Base-by-base conservation (phyloP, 2,797 vertebrate genomes). In the Sebastes alutus region DNA sequence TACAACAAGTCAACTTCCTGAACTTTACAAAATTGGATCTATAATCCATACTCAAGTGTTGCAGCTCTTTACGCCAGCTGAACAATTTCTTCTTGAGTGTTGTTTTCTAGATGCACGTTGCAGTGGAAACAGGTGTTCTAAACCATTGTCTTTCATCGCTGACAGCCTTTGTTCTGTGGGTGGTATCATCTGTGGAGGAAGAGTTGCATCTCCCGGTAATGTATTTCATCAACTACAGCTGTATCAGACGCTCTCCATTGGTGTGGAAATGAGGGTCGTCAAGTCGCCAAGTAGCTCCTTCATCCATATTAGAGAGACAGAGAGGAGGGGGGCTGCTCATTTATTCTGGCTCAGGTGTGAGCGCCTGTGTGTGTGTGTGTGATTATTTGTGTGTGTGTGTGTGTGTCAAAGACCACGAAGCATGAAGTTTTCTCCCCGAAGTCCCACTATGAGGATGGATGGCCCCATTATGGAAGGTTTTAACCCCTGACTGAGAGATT, bases 191-290 rank as follows among this genome's bases (percentile, higher is more conserved):
- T 86, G 92, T 59, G 72, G 78, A 49, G 77, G 76, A 8, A 58
- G 74, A 75, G 83, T 92, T 93, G 86, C 90, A 46, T 86, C 87
- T 89, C 71, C 72, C 2, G 29, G 35, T 81, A 59, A 88, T 80
- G 71, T 79, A 73, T 94, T 94, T 92, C 92, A 92, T 93, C 93
- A 92, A 86, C 87, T 82, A 64, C 92, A 92, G 92, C 94, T 93
- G 92, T 83, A 87, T 75, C 12, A 22, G 90, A 88, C 78, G 46
- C 85, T 82, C 83, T 84, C 85, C 86, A 85, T 78, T 87, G 90
- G 88, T 81, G 92, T 92, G 91, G 88, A 93, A 92, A 94, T 89
- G 83, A 91, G 89, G 90, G 88, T 90, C 83, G 72, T 89, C 72
- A 83, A 89, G 85, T 92, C 80, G 71, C 81, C 87, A 84, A 93